Evolutionary conservation across 1,140 invertebrate species (phyloP).

Genomic region (Araneus ventricosus): DNA sequence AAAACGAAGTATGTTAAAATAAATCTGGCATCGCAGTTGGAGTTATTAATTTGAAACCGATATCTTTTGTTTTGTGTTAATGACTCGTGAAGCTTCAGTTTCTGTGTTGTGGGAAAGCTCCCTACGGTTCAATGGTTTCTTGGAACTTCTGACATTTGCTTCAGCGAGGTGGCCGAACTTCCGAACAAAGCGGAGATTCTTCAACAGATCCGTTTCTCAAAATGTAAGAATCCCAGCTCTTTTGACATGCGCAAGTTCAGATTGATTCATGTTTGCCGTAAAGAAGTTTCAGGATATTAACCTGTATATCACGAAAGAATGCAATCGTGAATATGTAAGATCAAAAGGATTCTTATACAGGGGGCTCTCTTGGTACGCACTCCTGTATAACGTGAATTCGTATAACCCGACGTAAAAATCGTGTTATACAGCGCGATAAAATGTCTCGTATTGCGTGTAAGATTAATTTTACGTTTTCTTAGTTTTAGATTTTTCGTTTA

Average conservation of each 20-base stretch:
- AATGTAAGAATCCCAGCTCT: background rate
- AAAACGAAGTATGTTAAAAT: too few relatives aligned
- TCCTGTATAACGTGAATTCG: too few relatives aligned
- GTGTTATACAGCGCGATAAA: too few relatives aligned
- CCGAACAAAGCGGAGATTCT: background rate
- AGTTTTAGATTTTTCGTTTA: too few relatives aligned
- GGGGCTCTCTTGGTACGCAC: too few relatives aligned
- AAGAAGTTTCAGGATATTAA: background rate
- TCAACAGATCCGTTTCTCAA: background rate
- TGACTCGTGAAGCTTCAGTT: background rate
- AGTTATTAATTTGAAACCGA: background rate
- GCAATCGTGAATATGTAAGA: too few relatives aligned
- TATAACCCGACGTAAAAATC: too few relatives aligned
- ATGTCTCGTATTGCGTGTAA: too few relatives aligned
- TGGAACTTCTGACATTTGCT: conserved; percentile 28
- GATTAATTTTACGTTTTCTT: too few relatives aligned
- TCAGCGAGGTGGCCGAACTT: conserved; percentile 42
- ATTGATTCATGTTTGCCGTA: too few relatives aligned
- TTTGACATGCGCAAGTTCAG: background rate
- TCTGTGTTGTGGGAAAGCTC: background rate
- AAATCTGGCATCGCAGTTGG: too few relatives aligned
- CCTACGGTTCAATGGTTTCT: background rate
- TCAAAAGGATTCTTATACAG: too few relatives aligned
- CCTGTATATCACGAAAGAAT: background rate
- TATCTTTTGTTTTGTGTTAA: background rate